These are phyloP conservation scores for Pampus argenteus DNA, from an alignment of 2,797 vertebrate genomes.

Conservation along the genomic window DNA sequence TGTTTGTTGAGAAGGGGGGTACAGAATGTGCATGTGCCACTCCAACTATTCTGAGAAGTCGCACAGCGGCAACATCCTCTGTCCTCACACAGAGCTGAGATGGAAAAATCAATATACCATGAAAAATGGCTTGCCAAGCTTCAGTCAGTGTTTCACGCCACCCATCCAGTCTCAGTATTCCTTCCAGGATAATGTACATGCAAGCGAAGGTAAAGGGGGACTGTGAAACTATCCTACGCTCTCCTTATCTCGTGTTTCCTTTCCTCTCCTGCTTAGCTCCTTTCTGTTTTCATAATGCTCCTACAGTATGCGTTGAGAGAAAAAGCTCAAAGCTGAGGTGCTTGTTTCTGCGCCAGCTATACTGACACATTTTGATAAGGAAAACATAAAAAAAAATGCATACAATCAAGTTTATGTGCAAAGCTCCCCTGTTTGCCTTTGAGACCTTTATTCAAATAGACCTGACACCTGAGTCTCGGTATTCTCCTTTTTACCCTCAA, in stretches of 20 bases:
- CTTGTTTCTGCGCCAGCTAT: conserved; percentile 51
- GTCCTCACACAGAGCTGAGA: conserved; percentile 61
- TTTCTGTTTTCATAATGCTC: conserved; percentile 37
- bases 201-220: conserved; percentile 33
- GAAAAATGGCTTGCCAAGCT: conserved; percentile 64
- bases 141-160: conserved; percentile 44
- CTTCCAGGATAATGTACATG: conserved; percentile 24
- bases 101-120: conserved; percentile 59
- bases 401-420: conserved; percentile 45
- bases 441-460: conserved; percentile 26
- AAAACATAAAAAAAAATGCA: conserved; percentile 38
- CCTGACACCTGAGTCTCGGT: conserved; percentile 12
- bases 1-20: conserved; percentile 21
- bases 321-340: conserved; percentile 48
- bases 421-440: conserved; percentile 22
- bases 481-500: background rate
- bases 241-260: conserved; percentile 39
- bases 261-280: conserved; percentile 34
- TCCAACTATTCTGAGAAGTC: conserved; percentile 51
- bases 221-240: conserved; percentile 34
- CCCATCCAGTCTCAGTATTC: conserved; percentile 17
- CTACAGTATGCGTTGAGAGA: conserved; percentile 53
- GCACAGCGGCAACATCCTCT: conserved; percentile 33
- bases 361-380: conserved; percentile 69
- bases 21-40: conserved; percentile 39